Percentiles rank a stretch among this genome's conserved stretches.
phyloP scores from a whole-genome alignment of 2,797 vertebrate genomes.

The Eulemur rubriventer region DNA sequence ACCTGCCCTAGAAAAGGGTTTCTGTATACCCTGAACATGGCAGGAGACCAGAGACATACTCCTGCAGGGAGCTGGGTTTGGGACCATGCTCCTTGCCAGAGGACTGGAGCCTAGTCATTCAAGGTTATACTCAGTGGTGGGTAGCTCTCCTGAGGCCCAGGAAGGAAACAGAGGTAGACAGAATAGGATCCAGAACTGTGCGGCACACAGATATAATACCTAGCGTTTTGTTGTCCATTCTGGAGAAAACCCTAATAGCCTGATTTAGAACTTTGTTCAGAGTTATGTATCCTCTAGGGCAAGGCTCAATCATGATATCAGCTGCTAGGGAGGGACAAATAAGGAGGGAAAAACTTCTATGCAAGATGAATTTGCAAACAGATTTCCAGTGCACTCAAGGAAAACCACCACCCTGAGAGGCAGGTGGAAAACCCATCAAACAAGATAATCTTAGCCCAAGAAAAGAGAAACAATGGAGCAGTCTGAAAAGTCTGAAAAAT shows the following conservation, averaged over 20 bases:
- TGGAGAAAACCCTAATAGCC: background rate
- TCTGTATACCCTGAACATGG: fast-evolving
- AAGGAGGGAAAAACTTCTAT: background rate
- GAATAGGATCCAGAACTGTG: background rate
- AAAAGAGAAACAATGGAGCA: background rate
- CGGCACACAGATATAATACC: no score
- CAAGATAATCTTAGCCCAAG: background rate
- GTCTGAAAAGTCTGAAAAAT: background rate
- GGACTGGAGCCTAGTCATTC: background rate
- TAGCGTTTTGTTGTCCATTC: background rate
- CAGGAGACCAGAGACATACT: background rate
- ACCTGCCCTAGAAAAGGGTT: background rate
- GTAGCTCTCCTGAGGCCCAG: background rate
- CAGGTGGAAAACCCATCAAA: background rate
- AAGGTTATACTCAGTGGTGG: background rate
- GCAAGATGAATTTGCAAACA: background rate
- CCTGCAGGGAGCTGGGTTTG: fast-evolving
- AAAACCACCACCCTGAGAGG: background rate
- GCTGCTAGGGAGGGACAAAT: background rate
- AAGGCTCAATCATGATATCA: background rate
- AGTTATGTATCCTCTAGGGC: background rate
- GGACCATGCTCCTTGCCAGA: background rate
- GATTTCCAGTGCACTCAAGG: background rate
- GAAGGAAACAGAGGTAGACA: background rate
- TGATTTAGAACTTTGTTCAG: background rate